Percentiles rank a stretch among this genome's conserved stretches.
These are phyloP conservation scores for Drosophila formosana DNA, from an alignment of 2,888 invertebrate genomes.

Conservation along the genomic window DNA sequence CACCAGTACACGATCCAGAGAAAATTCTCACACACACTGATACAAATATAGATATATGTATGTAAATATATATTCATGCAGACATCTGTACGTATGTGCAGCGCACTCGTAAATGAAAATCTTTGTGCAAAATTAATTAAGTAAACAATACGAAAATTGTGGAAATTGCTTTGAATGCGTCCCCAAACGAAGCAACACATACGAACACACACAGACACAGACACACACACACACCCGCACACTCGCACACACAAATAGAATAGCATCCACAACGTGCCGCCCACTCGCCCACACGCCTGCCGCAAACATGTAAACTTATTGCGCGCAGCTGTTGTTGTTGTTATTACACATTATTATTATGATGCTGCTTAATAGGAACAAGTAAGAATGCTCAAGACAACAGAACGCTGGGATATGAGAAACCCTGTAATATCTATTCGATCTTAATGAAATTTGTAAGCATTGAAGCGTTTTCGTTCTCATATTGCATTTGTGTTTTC, in stretches of 20 bases:
- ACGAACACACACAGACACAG: slow-evolving; percentile 1
- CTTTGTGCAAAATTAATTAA: slow-evolving; percentile 78
- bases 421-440: neutral
- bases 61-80: neutral
- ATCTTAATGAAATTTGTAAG: neutral
- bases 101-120: slow-evolving; percentile 66
- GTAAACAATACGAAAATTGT: slow-evolving; percentile 80
- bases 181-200: slow-evolving; percentile 57
- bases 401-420: neutral
- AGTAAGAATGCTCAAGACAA: slow-evolving; percentile 1
- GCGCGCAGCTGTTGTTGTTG: slow-evolving; percentile 67
- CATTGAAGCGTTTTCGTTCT: too few relatives aligned
- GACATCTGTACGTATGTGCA: slow-evolving; percentile 2
- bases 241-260: neutral
- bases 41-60: neutral
- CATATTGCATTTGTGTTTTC: too few relatives aligned
- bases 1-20: slow-evolving; percentile 2
- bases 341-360: slow-evolving; percentile 77
- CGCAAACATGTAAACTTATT: slow-evolving; percentile 58
- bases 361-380: slow-evolving; percentile 72
- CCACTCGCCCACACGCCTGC: slow-evolving; percentile 3
- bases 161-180: slow-evolving; percentile 79
- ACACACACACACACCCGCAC: neutral
- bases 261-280: slow-evolving; percentile 1
- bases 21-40: neutral